phyloP scores from a whole-genome alignment of 23 tunicate species.

The Trididemnum clinides region DNA sequence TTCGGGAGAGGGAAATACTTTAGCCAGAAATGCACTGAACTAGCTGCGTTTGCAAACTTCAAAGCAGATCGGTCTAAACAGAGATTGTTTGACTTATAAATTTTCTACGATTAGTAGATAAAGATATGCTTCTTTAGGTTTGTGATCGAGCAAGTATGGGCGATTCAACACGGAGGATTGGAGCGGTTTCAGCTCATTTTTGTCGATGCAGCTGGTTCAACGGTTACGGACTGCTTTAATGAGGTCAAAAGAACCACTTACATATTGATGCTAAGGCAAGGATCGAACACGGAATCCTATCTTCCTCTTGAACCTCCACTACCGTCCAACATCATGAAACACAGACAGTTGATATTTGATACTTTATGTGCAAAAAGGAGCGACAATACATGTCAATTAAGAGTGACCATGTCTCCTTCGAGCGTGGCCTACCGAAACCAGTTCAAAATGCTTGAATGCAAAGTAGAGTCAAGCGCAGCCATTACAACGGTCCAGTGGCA shows the following conservation, averaged over 20 bases:
- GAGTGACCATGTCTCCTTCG: slow-evolving; percentile 29
- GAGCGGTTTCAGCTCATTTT: background rate
- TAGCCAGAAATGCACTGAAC: too few species aligned
- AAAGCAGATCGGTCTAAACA: too few species aligned
- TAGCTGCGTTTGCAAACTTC: too few species aligned
- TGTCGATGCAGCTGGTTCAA: background rate
- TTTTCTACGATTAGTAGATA: too few species aligned
- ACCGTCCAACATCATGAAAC: slow-evolving; percentile 5
- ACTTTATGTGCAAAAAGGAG: slow-evolving; percentile 12
- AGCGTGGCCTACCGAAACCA: slow-evolving; percentile 22
- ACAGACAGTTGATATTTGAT: slow-evolving; percentile 22
- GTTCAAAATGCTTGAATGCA: slow-evolving; percentile 27
- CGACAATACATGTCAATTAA: slow-evolving; percentile 19
- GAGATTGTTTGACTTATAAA: too few species aligned
- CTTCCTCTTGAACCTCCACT: slow-evolving; percentile 41
- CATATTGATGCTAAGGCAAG: slow-evolving; percentile 38
- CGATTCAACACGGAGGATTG: slow-evolving; percentile 35
- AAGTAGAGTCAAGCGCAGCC: slow-evolving; percentile 36
- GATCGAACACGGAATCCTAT: background rate
- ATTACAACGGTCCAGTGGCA: slow-evolving; percentile 27
- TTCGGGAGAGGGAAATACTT: too few species aligned
- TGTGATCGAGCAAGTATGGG: slow-evolving; percentile 43
- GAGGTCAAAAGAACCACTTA: background rate
- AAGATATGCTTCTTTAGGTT: too few species aligned
- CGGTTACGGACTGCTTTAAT: slow-evolving; percentile 7